Percentiles rank a stretch among this genome's conserved stretches.
Conservation (phyloP, 2,113 vertebrate genomes). For the Formicarius rufipectus region DNA sequence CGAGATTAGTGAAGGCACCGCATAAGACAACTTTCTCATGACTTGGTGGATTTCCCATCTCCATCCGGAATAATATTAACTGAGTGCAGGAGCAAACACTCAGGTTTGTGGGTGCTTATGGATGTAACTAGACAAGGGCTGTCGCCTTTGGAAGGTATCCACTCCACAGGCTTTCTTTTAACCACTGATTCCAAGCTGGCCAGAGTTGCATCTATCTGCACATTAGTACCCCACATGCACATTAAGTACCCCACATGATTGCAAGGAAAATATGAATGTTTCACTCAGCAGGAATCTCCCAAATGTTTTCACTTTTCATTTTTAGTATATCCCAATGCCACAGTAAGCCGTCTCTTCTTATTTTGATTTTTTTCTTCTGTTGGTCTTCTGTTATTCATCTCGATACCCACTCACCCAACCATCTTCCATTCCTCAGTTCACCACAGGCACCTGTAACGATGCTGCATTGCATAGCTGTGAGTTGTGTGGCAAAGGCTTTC, state of each 20-base stretch:
- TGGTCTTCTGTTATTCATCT: not conserved
- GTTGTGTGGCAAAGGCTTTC: slow-evolving; percentile 82
- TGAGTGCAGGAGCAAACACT: not conserved
- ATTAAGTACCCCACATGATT: not conserved
- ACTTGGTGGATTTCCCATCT: not conserved
- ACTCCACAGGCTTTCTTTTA: not conserved
- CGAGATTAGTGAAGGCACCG: fast-evolving
- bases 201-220: not conserved
- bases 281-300: not conserved
- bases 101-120: fast-evolving
- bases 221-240: too few species aligned
- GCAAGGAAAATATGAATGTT: not conserved
- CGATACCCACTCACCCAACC: not conserved
- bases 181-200: not conserved
- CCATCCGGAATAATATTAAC: not conserved
- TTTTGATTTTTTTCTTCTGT: not conserved
- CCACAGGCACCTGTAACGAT: slow-evolving; percentile 73
- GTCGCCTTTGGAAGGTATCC: not conserved
- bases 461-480: slow-evolving; percentile 69
- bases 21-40: not conserved
- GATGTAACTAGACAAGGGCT: fast-evolving
- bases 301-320: not conserved
- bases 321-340: not conserved
- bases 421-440: slow-evolving; percentile 67
- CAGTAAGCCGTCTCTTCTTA: not conserved